phyloP scores from a whole-genome alignment of 2,797 vertebrate species.

The Pyrocephalus nanus region DNA sequence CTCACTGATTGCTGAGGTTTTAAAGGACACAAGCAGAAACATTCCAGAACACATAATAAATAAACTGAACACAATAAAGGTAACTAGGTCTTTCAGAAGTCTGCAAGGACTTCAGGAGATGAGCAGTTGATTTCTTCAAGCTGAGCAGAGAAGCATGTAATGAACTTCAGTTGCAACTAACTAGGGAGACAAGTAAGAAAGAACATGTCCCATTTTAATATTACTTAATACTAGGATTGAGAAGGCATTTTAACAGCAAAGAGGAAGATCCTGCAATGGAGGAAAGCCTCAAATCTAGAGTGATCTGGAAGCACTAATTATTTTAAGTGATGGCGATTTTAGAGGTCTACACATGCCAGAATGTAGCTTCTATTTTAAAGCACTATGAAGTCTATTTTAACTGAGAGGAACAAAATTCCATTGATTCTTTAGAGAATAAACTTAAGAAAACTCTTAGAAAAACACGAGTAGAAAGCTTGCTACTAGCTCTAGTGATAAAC shows the following conservation, averaged over 20 bases:
- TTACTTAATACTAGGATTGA: background rate
- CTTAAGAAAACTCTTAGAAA: conserved; percentile 33
- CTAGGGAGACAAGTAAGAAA: background rate
- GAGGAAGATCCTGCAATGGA: background rate
- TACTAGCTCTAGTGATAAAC: conserved; percentile 64
- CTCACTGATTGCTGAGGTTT: background rate
- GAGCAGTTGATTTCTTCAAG: conserved; percentile 44
- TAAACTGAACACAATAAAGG: background rate
- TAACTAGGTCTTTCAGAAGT: background rate
- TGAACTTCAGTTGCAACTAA: conserved; percentile 13
- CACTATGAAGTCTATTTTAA: conserved; percentile 30
- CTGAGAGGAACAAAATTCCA: conserved; percentile 11
- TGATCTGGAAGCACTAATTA: conserved; percentile 13
- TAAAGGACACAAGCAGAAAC: background rate
- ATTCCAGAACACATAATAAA: background rate
- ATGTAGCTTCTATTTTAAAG: conserved; percentile 50
- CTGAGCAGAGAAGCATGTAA: conserved; percentile 33
- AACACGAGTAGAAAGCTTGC: conserved; percentile 65
- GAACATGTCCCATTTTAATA: background rate
- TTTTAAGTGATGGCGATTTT: conserved; percentile 22
- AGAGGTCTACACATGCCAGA: conserved; percentile 36
- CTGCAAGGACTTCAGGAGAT: background rate
- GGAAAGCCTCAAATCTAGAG: conserved; percentile 12
- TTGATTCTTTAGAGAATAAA: conserved; percentile 53
- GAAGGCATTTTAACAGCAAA: conserved; percentile 3